Base-by-base conservation (phyloP, 2,797 vertebrate species). In the Halcyon badia region DNA sequence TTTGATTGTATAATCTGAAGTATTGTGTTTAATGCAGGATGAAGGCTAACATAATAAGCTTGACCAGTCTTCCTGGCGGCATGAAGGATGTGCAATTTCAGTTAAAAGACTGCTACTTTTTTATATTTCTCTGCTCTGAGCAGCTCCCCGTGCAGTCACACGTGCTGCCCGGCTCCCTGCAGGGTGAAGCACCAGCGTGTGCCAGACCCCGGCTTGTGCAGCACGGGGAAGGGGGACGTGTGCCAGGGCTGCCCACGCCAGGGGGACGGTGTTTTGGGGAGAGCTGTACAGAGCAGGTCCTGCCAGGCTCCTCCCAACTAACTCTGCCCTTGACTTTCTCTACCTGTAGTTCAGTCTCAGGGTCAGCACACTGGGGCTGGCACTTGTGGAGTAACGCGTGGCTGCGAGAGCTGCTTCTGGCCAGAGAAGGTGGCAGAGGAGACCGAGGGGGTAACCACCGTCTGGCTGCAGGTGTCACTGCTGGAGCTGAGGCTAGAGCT, bases 1-100 rank as follows among this genome's bases (percentile, higher is more conserved):
- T 95, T 96, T 93, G 90, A 72, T 84, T 85, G 91, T 93, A 78
- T 96, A 96, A 96, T 96, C 90, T 94, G 72, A 78, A 96, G 91
- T 78, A 92, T 84, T 87, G 68, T 94, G 87, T 95, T 96, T 96
- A 87, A 78, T 89, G 66, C 71, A 87, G 93, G 81, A 94, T 93
- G 96, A 97, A 96, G 87, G 94, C 86, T 89, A 61, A 89, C 83
- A 66, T 92, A 95, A 95, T 91, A 93, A 96, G 91, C 88, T 70
- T 96, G 96, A 90, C 92, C 79, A 84, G 66, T 76, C 66, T 95
- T 95, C 72, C 90, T 86, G 90, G 91, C 2, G 1, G 83, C 88
- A 87, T 62, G 94, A 96, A 95, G 69, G 91, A 91, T 90, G 68
- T 60, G 60, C 75, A 83, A 60, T 95, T 95, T 83, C 78, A 57